Percentiles rank a stretch among this genome's conserved stretches.
Conservation (phyloP, 2,888 invertebrate species). For the Pedicia rivosa region DNA sequence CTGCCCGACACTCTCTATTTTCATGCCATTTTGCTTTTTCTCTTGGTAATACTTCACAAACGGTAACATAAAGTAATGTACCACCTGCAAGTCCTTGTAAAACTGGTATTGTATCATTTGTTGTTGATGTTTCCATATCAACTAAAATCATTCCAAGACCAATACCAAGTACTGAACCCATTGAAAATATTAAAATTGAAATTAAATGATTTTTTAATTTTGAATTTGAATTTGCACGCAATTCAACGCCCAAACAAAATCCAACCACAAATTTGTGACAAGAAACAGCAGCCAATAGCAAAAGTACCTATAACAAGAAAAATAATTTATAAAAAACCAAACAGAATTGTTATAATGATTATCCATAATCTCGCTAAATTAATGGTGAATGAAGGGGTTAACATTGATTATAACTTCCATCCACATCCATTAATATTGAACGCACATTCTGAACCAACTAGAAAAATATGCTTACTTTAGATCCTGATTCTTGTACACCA, state of each 20-base stretch:
- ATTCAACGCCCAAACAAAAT: slow-evolving; percentile 64
- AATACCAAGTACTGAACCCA: slow-evolving; percentile 52
- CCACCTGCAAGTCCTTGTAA: slow-evolving; percentile 61
- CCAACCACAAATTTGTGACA: slow-evolving; percentile 70
- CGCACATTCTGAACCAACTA: no score
- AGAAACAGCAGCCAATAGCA: slow-evolving; percentile 50
- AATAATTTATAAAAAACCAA: neutral
- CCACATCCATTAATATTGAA: no score
- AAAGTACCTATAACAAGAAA: slow-evolving; percentile 38
- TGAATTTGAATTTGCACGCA: slow-evolving; percentile 35
- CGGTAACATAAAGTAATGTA: slow-evolving; percentile 59
- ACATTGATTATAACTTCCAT: no score
- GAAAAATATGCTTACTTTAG: slow-evolving; percentile 37
- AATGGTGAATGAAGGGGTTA: no score
- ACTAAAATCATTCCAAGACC: slow-evolving; percentile 46
- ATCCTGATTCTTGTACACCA: slow-evolving; percentile 49
- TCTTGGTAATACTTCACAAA: slow-evolving; percentile 59
- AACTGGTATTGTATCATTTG: slow-evolving; percentile 36
- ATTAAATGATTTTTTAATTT: slow-evolving; percentile 33
- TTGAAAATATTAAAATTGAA: slow-evolving; percentile 45
- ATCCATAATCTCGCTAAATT: no score
- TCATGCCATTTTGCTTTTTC: slow-evolving; percentile 61
- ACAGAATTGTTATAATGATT: slow-evolving; percentile 8
- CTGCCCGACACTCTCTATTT: slow-evolving; percentile 31
- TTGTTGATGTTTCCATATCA: slow-evolving; percentile 32